These are phyloP conservation scores for Solenodon paradoxus DNA, from an alignment of 2,113 vertebrate genomes.

Conservation along the genomic window DNA sequence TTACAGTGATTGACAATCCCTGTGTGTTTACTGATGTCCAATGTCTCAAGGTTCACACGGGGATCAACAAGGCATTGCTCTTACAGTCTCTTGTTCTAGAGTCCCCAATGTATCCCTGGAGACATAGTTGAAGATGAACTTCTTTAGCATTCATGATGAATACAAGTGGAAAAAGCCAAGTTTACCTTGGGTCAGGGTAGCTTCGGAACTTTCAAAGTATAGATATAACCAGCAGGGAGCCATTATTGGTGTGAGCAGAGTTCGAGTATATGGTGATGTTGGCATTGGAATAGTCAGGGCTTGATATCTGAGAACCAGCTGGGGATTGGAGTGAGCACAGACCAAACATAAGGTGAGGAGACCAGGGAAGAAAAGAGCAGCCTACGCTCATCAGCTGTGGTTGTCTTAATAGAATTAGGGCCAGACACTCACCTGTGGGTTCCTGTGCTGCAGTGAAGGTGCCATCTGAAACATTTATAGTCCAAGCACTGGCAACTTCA, in stretches of 20 bases:
- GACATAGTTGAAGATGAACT: background rate
- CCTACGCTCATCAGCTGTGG: background rate
- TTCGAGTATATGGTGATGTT: background rate
- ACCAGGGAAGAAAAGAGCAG: background rate
- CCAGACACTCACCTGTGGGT: background rate
- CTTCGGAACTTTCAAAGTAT: background rate
- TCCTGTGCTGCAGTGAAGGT: background rate
- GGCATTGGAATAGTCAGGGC: background rate
- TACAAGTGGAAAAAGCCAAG: background rate
- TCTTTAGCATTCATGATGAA: background rate
- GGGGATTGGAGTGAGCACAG: background rate
- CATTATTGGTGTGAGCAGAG: background rate
- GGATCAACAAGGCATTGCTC: fast-evolving
- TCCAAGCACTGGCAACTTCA: too few relatives aligned
- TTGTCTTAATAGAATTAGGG: background rate
- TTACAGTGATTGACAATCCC: background rate
- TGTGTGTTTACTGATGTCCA: background rate
- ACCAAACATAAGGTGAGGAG: background rate
- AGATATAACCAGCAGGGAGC: too few relatives aligned
- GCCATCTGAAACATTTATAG: too few relatives aligned
- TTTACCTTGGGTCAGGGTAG: background rate
- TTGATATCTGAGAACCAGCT: background rate
- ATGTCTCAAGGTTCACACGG: too few relatives aligned
- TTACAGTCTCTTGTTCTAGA: background rate
- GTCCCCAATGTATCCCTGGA: background rate